Conservation (phyloP, 2,888 invertebrate genomes). For the Drosophila lacicola region DNA sequence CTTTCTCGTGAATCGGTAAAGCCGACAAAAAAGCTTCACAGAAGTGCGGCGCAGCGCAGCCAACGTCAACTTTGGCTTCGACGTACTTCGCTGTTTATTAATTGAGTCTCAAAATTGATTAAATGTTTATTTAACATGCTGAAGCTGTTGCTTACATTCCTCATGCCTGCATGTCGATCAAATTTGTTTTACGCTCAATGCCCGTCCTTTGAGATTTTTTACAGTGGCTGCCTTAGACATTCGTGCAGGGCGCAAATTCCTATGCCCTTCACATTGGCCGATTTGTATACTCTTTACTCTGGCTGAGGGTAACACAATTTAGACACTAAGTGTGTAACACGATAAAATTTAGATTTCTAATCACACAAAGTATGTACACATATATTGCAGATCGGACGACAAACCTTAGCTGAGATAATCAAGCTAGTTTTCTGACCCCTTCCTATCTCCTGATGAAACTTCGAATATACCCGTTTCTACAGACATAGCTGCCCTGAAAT, state of each 20-base stretch:
- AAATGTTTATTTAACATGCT: slow-evolving; percentile 65
- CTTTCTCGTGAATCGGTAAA: slow-evolving; percentile 10
- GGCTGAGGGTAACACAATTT: neutral
- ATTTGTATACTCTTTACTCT: slow-evolving; percentile 1
- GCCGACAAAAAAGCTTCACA: slow-evolving; percentile 13
- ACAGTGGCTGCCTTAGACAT: neutral
- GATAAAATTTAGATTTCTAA: no score
- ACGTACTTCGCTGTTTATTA: slow-evolving; percentile 32
- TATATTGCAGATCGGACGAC: no score
- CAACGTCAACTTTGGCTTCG: slow-evolving; percentile 11
- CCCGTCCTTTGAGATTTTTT: slow-evolving; percentile 12
- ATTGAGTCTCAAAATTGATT: slow-evolving; percentile 62
- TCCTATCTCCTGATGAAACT: no score
- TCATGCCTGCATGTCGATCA: neutral
- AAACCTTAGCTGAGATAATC: no score
- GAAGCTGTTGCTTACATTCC: slow-evolving; percentile 25
- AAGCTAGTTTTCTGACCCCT: no score
- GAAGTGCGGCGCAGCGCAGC: slow-evolving; percentile 18
- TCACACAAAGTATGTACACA: no score
- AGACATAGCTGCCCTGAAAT: no score
- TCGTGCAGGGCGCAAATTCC: slow-evolving; percentile 3
- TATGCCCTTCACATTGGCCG: slow-evolving; percentile 62
- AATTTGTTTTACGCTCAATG: slow-evolving; percentile 16
- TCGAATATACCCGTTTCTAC: no score
- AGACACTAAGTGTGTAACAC: slow-evolving; percentile 6